These are phyloP conservation scores for Ethmia dodecea DNA, from an alignment of 2,888 invertebrate genomes.

Conservation along the genomic window DNA sequence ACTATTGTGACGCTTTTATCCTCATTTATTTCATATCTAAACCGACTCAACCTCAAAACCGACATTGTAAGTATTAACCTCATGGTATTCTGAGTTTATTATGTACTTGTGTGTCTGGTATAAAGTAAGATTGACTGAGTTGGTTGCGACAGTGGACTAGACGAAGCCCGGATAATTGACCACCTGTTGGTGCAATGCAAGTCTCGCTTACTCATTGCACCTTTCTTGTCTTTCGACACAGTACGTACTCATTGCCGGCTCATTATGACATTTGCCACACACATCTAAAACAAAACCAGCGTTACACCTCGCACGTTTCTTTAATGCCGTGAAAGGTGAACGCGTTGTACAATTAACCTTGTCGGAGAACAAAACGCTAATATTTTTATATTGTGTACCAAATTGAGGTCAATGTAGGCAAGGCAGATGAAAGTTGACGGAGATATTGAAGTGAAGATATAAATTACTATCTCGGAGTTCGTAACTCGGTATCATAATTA, in stretches of 20 bases:
- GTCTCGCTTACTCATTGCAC: conserved; percentile 10
- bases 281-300: conserved; percentile 27
- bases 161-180: conserved; percentile 37
- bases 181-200: conserved; percentile 24
- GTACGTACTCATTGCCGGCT: conserved; percentile 25
- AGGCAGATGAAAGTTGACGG: conserved; percentile 36
- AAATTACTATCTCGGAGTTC: too few relatives aligned
- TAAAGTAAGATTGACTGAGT: too few relatives aligned
- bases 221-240: conserved; percentile 4
- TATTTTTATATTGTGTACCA: conserved; percentile 25
- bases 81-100: too few relatives aligned
- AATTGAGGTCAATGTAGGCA: conserved; percentile 42
- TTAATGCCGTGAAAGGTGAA: conserved; percentile 41
- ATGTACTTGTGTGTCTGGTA: too few relatives aligned
- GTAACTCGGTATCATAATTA: too few relatives aligned
- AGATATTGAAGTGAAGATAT: conserved; percentile 26
- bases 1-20: too few relatives aligned
- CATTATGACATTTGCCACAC: conserved; percentile 20
- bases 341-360: conserved; percentile 32
- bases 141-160: conserved; percentile 33
- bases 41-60: too few relatives aligned
- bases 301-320: conserved; percentile 22
- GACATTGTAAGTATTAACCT: too few relatives aligned
- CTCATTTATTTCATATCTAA: too few relatives aligned
- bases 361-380: conserved; percentile 37